phyloP scores from a whole-genome alignment of 2,888 invertebrate species.

The Mantis religiosa region DNA sequence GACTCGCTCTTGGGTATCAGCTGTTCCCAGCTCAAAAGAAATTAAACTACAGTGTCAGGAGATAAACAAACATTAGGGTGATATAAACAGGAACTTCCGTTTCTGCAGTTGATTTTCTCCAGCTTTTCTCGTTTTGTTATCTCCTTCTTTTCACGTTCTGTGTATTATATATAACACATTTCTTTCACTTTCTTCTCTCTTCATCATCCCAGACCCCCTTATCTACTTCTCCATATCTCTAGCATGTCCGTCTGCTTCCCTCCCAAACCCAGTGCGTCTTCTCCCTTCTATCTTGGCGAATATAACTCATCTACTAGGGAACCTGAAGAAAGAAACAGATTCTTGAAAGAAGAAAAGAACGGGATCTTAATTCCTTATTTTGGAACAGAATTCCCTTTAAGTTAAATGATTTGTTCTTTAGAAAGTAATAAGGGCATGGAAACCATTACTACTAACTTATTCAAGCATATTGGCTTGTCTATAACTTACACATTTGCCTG shows the following conservation, averaged over 20 bases:
- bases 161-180: slow-evolving; percentile 8
- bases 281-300: neutral
- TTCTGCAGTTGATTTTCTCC: neutral
- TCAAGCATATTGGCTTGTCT: too few species aligned
- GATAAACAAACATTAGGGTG: neutral
- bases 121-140: neutral
- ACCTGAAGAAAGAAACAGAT: neutral
- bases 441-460: too few species aligned
- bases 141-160: neutral
- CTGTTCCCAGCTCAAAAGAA: neutral
- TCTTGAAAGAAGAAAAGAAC: neutral
- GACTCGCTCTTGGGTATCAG: neutral
- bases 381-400: neutral
- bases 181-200: neutral
- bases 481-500: too few species aligned
- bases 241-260: neutral
- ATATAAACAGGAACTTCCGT: neutral
- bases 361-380: neutral
- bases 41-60: neutral
- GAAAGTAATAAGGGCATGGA: neutral
- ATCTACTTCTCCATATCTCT: neutral
- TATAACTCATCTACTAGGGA: neutral
- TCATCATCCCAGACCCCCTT: neutral
- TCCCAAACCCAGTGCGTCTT: neutral
- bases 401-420: neutral